A percentile compares a stretch with the other conserved stretches of the same genome.
phyloP scores from a whole-genome alignment of 2,888 invertebrate species.

The Chaitophorus viminalis region DNA sequence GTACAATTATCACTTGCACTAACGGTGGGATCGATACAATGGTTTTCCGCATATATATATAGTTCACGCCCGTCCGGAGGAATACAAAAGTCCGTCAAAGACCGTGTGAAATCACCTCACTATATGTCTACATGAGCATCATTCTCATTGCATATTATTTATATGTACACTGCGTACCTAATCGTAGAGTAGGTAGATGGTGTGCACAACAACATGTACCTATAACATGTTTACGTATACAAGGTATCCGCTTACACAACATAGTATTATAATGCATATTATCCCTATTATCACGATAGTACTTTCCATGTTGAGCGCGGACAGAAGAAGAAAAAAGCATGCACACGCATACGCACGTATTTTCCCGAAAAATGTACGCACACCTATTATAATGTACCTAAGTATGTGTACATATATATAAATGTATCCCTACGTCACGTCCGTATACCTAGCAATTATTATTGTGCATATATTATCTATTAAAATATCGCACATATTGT shows the following conservation, averaged over 20 bases:
- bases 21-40: not conserved
- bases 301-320: not conserved
- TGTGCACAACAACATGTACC: not conserved
- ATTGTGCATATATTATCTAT: not conserved
- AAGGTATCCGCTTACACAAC: not conserved
- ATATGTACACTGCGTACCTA: not conserved
- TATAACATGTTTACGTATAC: not conserved
- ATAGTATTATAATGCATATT: not conserved
- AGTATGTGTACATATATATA: no score
- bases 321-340: not conserved
- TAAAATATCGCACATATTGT: no score
- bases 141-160: not conserved
- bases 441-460: no score
- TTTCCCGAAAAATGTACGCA: not conserved
- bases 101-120: conserved; percentile 3
- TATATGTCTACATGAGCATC: not conserved
- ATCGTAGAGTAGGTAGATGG: no score
- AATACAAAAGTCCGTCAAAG: not conserved
- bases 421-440: no score
- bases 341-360: not conserved
- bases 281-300: not conserved
- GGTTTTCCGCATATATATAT: not conserved
- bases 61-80: not conserved
- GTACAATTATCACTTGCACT: not conserved
- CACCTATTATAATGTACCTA: no score